phyloP scores from a whole-genome alignment of 30 jellyfish, hydroid and myxozoan genomes.

The Turritopsis dohrnii region DNA sequence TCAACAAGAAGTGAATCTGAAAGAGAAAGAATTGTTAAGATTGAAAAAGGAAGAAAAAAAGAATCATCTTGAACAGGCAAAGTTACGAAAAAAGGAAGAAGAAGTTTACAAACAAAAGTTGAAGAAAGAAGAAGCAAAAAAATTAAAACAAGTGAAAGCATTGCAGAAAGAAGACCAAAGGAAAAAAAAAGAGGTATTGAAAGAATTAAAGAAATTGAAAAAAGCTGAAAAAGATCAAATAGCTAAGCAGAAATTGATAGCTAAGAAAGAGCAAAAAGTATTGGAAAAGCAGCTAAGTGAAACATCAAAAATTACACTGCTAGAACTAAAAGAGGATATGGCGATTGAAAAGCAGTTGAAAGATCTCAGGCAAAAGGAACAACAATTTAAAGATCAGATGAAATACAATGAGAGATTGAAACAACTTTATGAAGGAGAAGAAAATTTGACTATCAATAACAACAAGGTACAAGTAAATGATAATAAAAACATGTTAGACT shows the following conservation, averaged over 20 bases:
- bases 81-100: background rate
- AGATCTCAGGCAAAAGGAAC: background rate
- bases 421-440: background rate
- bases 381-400: background rate
- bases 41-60: background rate
- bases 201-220: background rate
- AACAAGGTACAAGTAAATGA: background rate
- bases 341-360: background rate
- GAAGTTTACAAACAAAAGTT: background rate
- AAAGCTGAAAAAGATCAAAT: background rate
- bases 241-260: background rate
- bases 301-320: background rate
- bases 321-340: background rate
- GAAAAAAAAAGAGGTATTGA: background rate
- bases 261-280: background rate
- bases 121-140: background rate
- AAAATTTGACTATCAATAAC: background rate
- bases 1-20: background rate
- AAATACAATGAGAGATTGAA: background rate
- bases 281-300: background rate
- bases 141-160: background rate
- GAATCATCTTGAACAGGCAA: background rate
- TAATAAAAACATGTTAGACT: background rate
- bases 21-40: background rate
- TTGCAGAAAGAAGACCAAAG: background rate